A percentile compares a stretch with the other conserved stretches of the same genome.
Conservation (phyloP, 1,140 invertebrate species). For the Caenorhabditis briggsae region DNA sequence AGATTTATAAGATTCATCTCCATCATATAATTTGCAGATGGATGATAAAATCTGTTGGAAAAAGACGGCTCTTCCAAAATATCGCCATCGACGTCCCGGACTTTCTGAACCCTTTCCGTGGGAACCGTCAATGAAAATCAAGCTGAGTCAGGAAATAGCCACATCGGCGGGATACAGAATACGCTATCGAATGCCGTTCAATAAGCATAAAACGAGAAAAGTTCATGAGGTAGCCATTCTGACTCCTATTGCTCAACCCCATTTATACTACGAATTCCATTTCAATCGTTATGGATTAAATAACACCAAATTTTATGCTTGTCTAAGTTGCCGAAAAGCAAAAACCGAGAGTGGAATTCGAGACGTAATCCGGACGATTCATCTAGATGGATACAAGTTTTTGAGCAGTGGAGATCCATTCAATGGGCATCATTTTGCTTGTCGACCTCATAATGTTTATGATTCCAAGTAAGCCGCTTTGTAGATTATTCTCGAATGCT, state of each 20-base stretch:
- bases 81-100: slow-evolving; percentile 26
- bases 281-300: slow-evolving; percentile 37
- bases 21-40: background rate
- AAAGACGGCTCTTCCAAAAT: slow-evolving; percentile 43
- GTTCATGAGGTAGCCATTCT: slow-evolving; percentile 27
- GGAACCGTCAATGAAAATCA: background rate
- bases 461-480: background rate
- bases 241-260: slow-evolving; percentile 9
- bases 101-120: slow-evolving; percentile 28
- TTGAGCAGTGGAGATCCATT: slow-evolving; percentile 29
- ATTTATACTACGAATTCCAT: slow-evolving; percentile 36
- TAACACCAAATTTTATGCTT: slow-evolving; percentile 29
- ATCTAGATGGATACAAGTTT: slow-evolving; percentile 44
- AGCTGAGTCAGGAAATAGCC: background rate
- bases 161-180: background rate
- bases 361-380: slow-evolving; percentile 40
- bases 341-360: slow-evolving; percentile 44
- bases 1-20: background rate
- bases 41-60: slow-evolving; percentile 38
- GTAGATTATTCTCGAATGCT: background rate
- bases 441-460: slow-evolving; percentile 36
- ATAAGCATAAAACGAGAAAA: slow-evolving; percentile 11
- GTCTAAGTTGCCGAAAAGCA: slow-evolving; percentile 36
- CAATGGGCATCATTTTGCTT: slow-evolving; percentile 43
- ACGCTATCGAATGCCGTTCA: slow-evolving; percentile 13